These are phyloP conservation scores for Acronicta alni DNA, from an alignment of 2,888 invertebrate genomes.

Conservation along the genomic window DNA sequence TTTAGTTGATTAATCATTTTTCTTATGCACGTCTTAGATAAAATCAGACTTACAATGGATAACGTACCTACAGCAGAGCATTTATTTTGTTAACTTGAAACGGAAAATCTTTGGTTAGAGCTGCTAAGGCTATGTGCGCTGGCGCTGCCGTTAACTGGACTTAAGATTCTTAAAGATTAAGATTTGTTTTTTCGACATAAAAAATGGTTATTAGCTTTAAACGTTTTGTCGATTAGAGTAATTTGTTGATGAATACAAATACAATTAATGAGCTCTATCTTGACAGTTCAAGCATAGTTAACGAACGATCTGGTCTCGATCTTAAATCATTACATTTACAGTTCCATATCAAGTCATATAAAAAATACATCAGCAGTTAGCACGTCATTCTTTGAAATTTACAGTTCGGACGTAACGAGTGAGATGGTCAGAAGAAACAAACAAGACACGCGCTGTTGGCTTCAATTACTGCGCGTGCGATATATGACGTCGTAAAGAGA, in stretches of 20 bases:
- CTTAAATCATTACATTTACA: conserved; percentile 34
- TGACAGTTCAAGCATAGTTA: conserved; percentile 26
- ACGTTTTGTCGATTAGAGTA: conserved; percentile 36
- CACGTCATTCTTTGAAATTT: conserved; percentile 61
- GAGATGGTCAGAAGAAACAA: conserved; percentile 66
- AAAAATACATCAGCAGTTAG: conserved; percentile 52
- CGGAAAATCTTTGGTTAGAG: conserved; percentile 7
- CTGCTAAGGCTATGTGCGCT: conserved; percentile 12
- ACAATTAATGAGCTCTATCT: conserved; percentile 30
- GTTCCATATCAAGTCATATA: conserved; percentile 41
- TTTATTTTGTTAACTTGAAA: conserved; percentile 20
- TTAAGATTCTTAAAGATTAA: conserved; percentile 41
- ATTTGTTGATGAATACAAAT: conserved; percentile 39
- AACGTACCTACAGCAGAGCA: conserved; percentile 17
- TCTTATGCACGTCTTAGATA: conserved; percentile 24
- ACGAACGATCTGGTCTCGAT: conserved; percentile 23
- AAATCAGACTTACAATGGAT: conserved; percentile 25
- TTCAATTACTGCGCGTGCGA: conserved; percentile 68
- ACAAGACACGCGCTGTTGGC: conserved; percentile 71
- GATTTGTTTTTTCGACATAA: too few relatives aligned
- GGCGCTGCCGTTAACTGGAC: conserved; percentile 26
- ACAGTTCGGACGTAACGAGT: conserved; percentile 68
- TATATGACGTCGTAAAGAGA: conserved; percentile 69
- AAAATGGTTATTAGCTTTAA: conserved; percentile 19
- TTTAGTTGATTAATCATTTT: conserved; percentile 37